Conservation (phyloP, 2,113 vertebrate species). For the Scomber colias region DNA sequence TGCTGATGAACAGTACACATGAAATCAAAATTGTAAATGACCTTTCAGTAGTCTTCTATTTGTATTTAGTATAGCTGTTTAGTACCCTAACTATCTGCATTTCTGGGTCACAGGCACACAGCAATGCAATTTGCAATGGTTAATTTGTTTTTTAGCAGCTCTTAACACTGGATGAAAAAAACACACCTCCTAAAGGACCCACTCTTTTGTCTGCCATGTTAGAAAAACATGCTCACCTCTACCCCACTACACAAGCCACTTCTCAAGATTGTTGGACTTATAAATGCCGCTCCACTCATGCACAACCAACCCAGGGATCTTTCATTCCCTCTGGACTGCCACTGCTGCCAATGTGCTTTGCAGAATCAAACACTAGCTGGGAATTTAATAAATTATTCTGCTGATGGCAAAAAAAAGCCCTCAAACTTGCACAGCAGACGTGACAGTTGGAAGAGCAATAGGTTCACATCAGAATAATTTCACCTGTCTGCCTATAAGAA, state of each 20-base stretch:
- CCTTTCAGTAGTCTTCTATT: not conserved
- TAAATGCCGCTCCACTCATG: conserved; percentile 6
- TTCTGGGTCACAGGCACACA: not conserved
- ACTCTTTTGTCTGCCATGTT: conserved; percentile 20
- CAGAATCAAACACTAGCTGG: conserved; percentile 37
- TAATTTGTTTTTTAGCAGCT: conserved; percentile 42
- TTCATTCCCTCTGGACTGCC: conserved; percentile 1
- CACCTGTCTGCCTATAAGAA: not conserved
- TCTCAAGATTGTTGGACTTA: conserved; percentile 33
- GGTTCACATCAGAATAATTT: conserved; percentile 14
- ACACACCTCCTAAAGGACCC: conserved; percentile 14
- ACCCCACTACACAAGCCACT: conserved; percentile 33
- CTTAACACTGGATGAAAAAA: conserved; percentile 21
- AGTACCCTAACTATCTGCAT: conserved; percentile 1
- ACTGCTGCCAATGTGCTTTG: conserved; percentile 51
- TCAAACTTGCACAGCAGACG: conserved; percentile 6
- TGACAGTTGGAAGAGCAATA: conserved; percentile 12
- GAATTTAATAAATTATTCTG: conserved; percentile 48
- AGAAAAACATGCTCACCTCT: conserved; percentile 36
- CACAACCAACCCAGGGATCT: conserved; percentile 13
- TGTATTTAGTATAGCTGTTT: not conserved
- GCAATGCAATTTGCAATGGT: conserved; percentile 23
- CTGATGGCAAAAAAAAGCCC: conserved; percentile 27
- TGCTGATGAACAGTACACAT: not conserved
- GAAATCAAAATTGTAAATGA: not conserved